Conservation (phyloP, 2,113 vertebrate genomes). For the Harpagus bidentatus region DNA sequence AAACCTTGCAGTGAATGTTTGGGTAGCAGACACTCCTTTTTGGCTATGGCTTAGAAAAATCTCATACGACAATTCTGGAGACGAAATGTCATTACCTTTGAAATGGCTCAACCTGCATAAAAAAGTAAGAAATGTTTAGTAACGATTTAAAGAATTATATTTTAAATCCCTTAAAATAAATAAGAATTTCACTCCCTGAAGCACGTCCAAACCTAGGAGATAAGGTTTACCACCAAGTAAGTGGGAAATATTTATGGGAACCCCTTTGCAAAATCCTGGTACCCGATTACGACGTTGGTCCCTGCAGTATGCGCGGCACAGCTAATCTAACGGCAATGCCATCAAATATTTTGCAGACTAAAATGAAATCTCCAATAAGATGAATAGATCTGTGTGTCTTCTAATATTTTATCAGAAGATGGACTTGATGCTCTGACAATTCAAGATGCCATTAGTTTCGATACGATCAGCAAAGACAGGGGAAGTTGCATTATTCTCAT, state of each 20-base stretch:
- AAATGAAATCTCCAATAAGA: conserved; percentile 26
- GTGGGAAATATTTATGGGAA: not conserved
- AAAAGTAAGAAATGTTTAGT: not conserved
- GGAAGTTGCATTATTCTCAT: conserved; percentile 42
- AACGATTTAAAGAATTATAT: not conserved
- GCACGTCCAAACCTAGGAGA: not conserved
- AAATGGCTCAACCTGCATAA: not conserved
- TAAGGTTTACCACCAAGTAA: not conserved
- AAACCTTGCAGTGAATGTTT: not conserved
- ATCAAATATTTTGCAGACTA: conserved; percentile 29
- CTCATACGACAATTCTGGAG: not conserved
- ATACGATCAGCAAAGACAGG: conserved; percentile 43
- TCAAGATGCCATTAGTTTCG: conserved; percentile 31
- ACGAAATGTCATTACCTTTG: not conserved
- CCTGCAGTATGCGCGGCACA: not conserved
- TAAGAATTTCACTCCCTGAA: not conserved
- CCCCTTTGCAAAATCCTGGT: not conserved
- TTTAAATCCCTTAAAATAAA: not conserved
- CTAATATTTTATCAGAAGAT: conserved; percentile 54
- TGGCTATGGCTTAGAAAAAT: not conserved
- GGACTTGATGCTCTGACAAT: conserved; percentile 48
- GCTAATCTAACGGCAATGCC: not conserved
- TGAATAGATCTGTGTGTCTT: conserved; percentile 18
- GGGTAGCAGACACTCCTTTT: not conserved
- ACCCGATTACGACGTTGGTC: not conserved